Conservation (phyloP, 2,888 invertebrate species). For the Eupithecia exiguata region DNA sequence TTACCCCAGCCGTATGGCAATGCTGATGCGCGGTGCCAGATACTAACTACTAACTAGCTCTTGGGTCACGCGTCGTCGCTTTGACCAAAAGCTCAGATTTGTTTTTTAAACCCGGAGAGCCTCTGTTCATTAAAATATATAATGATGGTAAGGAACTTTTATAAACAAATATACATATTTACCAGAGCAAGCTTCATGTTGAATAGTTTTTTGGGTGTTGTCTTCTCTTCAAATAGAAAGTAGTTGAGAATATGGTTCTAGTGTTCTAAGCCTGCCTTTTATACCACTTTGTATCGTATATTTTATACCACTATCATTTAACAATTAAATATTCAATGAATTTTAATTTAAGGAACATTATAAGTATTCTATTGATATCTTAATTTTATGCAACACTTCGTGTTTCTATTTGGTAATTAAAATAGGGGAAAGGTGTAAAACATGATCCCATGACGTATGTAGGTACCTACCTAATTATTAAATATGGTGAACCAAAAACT, state of each 20-base stretch:
- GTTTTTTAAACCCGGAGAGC: too few species aligned
- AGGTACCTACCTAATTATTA: too few species aligned
- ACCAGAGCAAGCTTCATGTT: conserved; percentile 2
- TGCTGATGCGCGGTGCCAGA: too few species aligned
- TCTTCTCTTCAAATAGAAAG: background rate
- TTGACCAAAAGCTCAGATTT: too few species aligned
- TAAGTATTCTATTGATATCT: conserved; percentile 3
- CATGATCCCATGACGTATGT: background rate
- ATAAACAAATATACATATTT: background rate
- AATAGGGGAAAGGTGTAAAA: background rate
- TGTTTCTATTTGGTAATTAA: background rate
- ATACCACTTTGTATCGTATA: background rate
- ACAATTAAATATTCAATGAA: background rate
- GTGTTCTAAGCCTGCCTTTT: background rate
- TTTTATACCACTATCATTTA: background rate
- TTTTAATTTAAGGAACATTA: background rate
- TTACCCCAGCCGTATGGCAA: too few species aligned
- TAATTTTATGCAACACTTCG: background rate
- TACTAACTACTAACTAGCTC: too few species aligned
- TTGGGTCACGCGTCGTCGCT: too few species aligned
- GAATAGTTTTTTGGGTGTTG: background rate
- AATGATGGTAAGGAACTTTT: background rate
- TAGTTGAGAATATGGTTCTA: background rate
- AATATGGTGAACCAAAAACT: too few species aligned
- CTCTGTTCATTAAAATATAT: background rate